Conservation (phyloP, 2,113 vertebrate species). For the Actinemys pallida region DNA sequence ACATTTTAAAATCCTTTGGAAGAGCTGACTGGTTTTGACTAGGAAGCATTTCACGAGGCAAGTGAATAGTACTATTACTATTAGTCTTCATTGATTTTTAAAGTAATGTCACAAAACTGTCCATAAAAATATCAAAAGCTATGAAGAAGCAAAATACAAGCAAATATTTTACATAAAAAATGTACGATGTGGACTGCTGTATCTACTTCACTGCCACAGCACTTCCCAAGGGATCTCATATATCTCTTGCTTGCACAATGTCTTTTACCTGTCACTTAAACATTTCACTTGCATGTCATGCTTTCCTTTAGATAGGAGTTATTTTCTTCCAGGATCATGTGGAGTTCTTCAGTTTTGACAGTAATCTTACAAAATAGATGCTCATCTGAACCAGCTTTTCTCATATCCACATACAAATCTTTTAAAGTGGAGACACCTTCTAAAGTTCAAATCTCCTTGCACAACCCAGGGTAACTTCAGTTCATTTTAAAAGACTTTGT, state of each 20-base stretch:
- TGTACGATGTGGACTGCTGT: background rate
- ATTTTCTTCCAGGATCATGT: background rate
- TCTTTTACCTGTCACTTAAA: background rate
- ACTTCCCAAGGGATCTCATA: background rate
- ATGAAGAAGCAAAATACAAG: background rate
- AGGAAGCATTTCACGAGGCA: constrained; percentile 11
- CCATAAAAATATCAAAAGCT: background rate
- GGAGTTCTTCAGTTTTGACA: background rate
- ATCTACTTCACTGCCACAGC: background rate
- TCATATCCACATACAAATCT: background rate
- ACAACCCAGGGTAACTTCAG: background rate
- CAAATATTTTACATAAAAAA: background rate
- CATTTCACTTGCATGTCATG: background rate
- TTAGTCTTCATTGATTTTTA: background rate
- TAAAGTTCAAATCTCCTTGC: background rate
- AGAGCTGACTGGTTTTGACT: constrained; percentile 22
- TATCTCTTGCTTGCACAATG: background rate
- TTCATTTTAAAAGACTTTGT: background rate
- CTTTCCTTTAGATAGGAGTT: background rate
- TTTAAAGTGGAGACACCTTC: background rate
- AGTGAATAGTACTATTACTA: background rate
- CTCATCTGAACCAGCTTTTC: background rate
- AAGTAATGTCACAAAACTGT: background rate
- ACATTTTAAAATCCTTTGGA: constrained; percentile 31
- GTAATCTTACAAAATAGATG: background rate